phyloP scores from a whole-genome alignment of 2,113 vertebrate species.

The Anguilla japonica region DNA sequence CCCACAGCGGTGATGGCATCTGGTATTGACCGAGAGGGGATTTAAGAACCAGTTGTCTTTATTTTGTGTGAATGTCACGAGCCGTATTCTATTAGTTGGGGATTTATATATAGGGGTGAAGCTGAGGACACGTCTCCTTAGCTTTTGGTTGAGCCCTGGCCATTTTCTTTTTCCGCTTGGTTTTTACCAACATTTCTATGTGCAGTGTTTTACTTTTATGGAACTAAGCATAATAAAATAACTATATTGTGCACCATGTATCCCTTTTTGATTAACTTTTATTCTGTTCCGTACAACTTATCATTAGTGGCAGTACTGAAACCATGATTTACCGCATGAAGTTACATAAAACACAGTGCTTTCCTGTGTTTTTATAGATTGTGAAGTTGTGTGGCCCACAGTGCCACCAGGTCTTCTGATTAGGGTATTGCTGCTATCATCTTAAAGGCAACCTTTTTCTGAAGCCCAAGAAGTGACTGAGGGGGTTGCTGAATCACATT shows the following conservation, averaged over 20 bases:
- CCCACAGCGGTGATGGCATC: not conserved
- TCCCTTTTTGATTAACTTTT: no score
- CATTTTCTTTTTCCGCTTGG: no score
- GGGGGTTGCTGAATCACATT: not conserved
- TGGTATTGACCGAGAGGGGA: not conserved
- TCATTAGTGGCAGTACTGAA: no score
- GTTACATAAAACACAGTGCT: not conserved
- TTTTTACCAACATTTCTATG: no score
- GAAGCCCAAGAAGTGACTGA: constrained; percentile 3
- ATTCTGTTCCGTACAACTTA: no score
- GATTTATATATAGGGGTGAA: no score
- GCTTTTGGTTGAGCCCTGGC: no score
- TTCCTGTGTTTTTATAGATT: constrained; percentile 14
- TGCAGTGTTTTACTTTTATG: no score
- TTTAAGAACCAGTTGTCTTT: constrained; percentile 11
- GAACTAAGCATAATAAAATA: no score
- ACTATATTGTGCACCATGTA: no score
- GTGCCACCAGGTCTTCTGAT: constrained; percentile 65
- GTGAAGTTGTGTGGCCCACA: constrained; percentile 60
- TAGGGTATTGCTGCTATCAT: constrained; percentile 52
- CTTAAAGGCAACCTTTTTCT: constrained; percentile 28
- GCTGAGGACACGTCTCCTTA: no score
- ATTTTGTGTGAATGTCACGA: not conserved
- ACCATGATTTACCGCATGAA: not conserved
- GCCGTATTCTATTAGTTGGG: no score